Evolutionary conservation across 2,888 invertebrate genomes (phyloP).

Genomic region (Volucella inflata): DNA sequence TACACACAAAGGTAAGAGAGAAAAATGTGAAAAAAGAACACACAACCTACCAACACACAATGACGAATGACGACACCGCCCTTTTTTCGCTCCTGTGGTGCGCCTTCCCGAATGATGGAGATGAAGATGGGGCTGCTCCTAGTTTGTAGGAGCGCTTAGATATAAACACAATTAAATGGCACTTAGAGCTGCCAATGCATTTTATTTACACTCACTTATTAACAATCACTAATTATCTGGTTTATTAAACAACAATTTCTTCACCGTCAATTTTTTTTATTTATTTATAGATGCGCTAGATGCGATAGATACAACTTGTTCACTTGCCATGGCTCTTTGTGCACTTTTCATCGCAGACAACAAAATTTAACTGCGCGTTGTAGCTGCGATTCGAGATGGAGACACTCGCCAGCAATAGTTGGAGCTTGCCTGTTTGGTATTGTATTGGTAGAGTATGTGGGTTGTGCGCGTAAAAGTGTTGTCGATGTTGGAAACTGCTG

Average conservation of each 20-base stretch:
- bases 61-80: constrained; percentile 74
- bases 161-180: constrained; percentile 59
- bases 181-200: constrained; percentile 49
- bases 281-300: constrained; percentile 54
- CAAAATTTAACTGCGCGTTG: constrained; percentile 63
- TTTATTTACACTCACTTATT: constrained; percentile 20
- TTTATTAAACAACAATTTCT: constrained; percentile 50
- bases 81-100: constrained; percentile 64
- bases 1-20: constrained; percentile 19
- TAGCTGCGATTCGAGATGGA: constrained; percentile 63
- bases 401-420: constrained; percentile 57
- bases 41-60: too few relatives aligned
- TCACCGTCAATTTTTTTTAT: constrained; percentile 28
- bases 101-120: constrained; percentile 28
- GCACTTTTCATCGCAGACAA: constrained; percentile 69
- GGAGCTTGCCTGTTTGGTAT: constrained; percentile 56
- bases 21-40: constrained; percentile 40
- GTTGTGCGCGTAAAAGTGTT: constrained; percentile 53
- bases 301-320: constrained; percentile 37
- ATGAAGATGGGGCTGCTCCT: constrained; percentile 37
- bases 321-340: constrained; percentile 36
- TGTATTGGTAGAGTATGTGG: constrained; percentile 52
- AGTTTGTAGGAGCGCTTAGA: constrained; percentile 13
- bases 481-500: constrained; percentile 17
- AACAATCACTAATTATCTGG: constrained; percentile 46